Evolutionary conservation across 2,113 vertebrate genomes (phyloP).

Genomic region (Opisthocomus hoazin): DNA sequence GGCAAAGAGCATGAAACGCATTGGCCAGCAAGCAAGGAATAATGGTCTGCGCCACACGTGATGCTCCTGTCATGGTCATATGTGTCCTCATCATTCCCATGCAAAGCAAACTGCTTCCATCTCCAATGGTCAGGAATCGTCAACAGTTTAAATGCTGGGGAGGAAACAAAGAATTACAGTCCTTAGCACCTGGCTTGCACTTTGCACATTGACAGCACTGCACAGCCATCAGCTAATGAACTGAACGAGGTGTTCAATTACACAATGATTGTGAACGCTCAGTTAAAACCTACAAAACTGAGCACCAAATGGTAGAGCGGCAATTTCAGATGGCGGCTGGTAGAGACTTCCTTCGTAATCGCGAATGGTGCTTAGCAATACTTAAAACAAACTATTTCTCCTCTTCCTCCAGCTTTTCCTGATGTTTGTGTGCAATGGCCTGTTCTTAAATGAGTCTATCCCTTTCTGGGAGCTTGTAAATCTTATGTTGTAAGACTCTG

Average conservation of each 20-base stretch:
- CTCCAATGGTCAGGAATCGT: not conserved
- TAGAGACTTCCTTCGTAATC: not conserved
- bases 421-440: not conserved
- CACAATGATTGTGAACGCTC: constrained; percentile 56
- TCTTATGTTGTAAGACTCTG: not conserved
- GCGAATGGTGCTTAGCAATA: not conserved
- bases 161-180: constrained; percentile 44
- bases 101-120: not conserved
- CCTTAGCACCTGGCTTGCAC: constrained; percentile 34
- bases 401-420: constrained; percentile 26
- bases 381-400: constrained; percentile 25
- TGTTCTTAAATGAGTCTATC: constrained; percentile 1
- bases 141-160: not conserved
- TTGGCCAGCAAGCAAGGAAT: not conserved
- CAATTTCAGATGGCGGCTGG: not conserved
- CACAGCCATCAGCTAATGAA: constrained; percentile 57
- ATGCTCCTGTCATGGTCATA: not conserved
- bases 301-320: constrained; percentile 21
- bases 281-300: constrained; percentile 43
- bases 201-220: constrained; percentile 18
- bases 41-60: accelerated
- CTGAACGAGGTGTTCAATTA: constrained; percentile 48
- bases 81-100: not conserved
- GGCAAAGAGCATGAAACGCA: not conserved
- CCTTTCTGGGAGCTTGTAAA: not conserved